Conservation (phyloP, 2,797 vertebrate genomes). For the Neopelma chrysocephalum region DNA sequence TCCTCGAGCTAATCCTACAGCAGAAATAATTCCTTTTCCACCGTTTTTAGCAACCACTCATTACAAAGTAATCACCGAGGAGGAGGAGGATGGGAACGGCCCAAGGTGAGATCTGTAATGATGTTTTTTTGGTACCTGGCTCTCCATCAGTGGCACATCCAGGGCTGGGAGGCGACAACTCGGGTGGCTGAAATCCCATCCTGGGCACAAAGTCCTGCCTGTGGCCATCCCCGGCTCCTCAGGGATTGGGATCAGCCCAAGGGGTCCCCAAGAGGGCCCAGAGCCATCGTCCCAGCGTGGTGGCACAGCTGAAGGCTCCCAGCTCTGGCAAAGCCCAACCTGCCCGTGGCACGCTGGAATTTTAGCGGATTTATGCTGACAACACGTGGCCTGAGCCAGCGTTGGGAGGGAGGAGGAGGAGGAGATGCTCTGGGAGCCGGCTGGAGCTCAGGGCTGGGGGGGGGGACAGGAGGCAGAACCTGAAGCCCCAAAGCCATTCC, state of each 20-base stretch:
- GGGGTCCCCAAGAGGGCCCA: background rate
- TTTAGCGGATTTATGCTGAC: background rate
- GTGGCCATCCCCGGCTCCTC: fast-evolving
- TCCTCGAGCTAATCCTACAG: background rate
- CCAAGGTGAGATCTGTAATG: background rate
- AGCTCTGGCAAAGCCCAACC: background rate
- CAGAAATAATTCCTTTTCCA: constrained; percentile 42
- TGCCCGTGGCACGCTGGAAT: fast-evolving
- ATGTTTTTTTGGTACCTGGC: background rate
- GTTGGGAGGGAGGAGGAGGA: background rate
- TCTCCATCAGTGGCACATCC: background rate
- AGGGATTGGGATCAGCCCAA: background rate
- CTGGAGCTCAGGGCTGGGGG: background rate
- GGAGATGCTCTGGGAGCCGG: fast-evolving
- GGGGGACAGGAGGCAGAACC: background rate
- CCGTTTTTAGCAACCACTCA: constrained; percentile 20
- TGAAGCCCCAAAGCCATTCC: background rate
- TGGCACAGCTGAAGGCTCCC: background rate
- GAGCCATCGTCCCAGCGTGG: fast-evolving
- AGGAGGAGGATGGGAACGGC: background rate
- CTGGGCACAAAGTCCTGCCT: no score
- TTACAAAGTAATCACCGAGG: constrained; percentile 22
- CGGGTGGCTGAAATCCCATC: no score
- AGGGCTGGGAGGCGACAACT: background rate
- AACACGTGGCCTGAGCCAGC: fast-evolving